Conservation (phyloP, 2,888 invertebrate species). For the Phaonia tiefii region DNA sequence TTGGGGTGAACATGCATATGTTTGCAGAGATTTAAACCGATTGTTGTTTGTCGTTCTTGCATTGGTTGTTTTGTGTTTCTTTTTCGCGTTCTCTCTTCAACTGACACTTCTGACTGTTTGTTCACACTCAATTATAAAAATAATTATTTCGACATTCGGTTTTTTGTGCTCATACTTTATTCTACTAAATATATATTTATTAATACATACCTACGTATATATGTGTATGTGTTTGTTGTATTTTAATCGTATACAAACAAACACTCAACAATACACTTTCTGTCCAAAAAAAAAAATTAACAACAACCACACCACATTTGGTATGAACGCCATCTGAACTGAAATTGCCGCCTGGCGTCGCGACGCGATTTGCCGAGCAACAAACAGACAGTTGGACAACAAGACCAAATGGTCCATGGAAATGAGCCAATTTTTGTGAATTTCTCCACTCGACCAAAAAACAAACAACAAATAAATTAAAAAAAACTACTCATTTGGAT, state of each 20-base stretch:
- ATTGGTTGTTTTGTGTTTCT: too few relatives aligned
- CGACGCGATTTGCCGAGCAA: too few relatives aligned
- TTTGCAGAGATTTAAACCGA: too few relatives aligned
- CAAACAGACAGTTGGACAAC: slow-evolving; percentile 31
- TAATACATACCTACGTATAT: background rate
- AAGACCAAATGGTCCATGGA: slow-evolving; percentile 33
- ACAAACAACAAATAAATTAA: background rate
- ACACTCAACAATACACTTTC: slow-evolving; percentile 23
- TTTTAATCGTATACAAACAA: slow-evolving; percentile 1
- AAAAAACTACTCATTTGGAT: too few relatives aligned
- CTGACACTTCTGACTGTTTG: slow-evolving; percentile 59
- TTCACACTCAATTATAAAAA: slow-evolving; percentile 68
- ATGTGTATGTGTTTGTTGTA: background rate
- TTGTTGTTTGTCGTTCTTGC: too few relatives aligned
- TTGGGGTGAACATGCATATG: too few relatives aligned
- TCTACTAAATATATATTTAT: too few relatives aligned
- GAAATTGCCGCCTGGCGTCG: too few relatives aligned
- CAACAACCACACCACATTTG: too few relatives aligned
- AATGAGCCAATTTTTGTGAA: slow-evolving; percentile 21
- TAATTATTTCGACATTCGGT: slow-evolving; percentile 68
- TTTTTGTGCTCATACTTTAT: slow-evolving; percentile 19
- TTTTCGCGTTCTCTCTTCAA: too few relatives aligned
- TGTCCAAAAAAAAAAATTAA: background rate
- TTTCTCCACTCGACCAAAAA: background rate
- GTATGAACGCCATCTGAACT: too few relatives aligned